phyloP scores from a whole-genome alignment of 1,140 invertebrate species.

The Ostrea denselamellosa region DNA sequence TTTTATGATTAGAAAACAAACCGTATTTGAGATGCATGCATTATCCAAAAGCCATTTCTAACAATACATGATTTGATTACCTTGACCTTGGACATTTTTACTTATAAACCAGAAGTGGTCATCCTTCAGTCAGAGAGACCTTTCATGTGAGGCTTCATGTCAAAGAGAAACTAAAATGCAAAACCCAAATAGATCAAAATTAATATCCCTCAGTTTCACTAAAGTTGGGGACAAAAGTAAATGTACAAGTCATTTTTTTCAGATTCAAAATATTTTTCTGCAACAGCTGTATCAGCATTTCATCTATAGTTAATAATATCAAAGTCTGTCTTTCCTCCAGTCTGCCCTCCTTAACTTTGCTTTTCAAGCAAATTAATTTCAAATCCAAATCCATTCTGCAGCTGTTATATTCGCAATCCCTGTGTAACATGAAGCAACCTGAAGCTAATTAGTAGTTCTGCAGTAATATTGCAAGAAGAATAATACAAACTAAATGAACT shows the following conservation, averaged over 20 bases:
- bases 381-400: slow-evolving; percentile 27
- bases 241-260: slow-evolving; percentile 21
- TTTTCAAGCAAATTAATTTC: slow-evolving; percentile 26
- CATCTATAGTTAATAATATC: neutral
- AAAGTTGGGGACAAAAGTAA: neutral
- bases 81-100: too few relatives aligned
- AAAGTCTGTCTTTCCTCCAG: neutral
- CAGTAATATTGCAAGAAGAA: neutral
- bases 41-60: too few relatives aligned
- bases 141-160: too few relatives aligned
- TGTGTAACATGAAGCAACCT: slow-evolving; percentile 11
- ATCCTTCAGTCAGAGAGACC: too few relatives aligned
- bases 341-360: slow-evolving; percentile 5
- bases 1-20: too few relatives aligned
- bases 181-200: too few relatives aligned
- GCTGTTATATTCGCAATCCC: neutral
- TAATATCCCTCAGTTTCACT: too few relatives aligned
- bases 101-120: too few relatives aligned
- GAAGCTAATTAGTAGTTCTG: slow-evolving; percentile 14
- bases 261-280: slow-evolving; percentile 15
- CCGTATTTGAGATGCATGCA: too few relatives aligned
- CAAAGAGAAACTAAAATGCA: too few relatives aligned
- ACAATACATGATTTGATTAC: too few relatives aligned
- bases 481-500: neutral
- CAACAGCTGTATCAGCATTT: slow-evolving; percentile 9